These are phyloP conservation scores for Zaprionus africanus DNA, from an alignment of 1,140 invertebrate species.

Conservation along the genomic window DNA sequence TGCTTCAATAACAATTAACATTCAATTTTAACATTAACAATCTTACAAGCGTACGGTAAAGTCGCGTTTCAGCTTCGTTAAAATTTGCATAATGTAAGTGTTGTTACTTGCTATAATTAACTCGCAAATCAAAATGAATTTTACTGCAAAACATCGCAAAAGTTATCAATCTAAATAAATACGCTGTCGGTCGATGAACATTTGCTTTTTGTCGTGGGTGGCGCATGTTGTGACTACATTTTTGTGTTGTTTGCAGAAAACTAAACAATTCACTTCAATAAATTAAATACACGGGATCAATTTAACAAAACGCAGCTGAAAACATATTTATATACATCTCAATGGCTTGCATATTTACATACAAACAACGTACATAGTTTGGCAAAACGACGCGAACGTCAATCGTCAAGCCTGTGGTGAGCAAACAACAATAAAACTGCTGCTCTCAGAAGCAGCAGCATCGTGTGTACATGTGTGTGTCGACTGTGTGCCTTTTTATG, in stretches of 20 bases:
- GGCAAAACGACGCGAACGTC: conserved; percentile 26
- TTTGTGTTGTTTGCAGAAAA: conserved; percentile 3
- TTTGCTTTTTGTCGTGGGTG: conserved; percentile 20
- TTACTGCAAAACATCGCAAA: background rate
- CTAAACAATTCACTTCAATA: conserved; percentile 8
- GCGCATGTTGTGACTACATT: conserved; percentile 12
- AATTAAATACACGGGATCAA: conserved; percentile 9
- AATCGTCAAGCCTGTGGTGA: conserved; percentile 11
- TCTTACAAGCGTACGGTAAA: conserved; percentile 43
- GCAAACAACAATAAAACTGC: conserved; percentile 32
- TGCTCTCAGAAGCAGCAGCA: conserved; percentile 38
- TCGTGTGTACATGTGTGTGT: conserved; percentile 42
- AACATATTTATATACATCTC: background rate
- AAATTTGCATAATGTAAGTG: conserved; percentile 29
- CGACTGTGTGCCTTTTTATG: conserved; percentile 31
- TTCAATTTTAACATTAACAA: conserved; percentile 37
- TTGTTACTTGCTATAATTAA: background rate
- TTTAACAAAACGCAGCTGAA: conserved; percentile 6
- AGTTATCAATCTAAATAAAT: background rate
- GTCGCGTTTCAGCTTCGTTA: conserved; percentile 44
- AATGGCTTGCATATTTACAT: conserved; percentile 1
- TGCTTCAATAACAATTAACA: conserved; percentile 19
- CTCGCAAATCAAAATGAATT: background rate
- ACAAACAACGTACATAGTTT: conserved; percentile 7
- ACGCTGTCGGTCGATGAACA: background rate